Base-by-base conservation (phyloP, 2,888 invertebrate species). In the Leptopilina myrica region DNA sequence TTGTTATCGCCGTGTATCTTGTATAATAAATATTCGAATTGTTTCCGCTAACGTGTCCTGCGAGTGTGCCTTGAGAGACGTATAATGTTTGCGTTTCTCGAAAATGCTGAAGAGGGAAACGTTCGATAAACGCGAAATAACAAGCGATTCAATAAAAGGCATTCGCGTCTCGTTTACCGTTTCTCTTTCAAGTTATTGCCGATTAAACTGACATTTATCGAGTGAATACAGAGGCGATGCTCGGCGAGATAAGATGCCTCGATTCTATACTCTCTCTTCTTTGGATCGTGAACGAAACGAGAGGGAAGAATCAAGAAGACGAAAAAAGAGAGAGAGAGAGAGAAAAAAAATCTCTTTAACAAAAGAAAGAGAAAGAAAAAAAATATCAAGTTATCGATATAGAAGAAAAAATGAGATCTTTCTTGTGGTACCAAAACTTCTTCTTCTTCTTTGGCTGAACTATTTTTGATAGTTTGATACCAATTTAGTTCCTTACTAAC, bases 181-280 rank as follows among this genome's bases (percentile, higher is more conserved):
- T 73, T 73, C 73, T 73, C 73, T 73, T 26, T 56, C 14, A 56
- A 73, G 53, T 56, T 73, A 73, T 73, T 73, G 73, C 53, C 73
- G 53, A 73, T 73, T 73, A 73, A 73, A 73, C 73, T 73, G 73
- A 73, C 73, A 73, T 73, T 73, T 73, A 73, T 73, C 73, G 73
- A 73, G 73, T 73, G 73, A 73, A 73, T 73, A 73, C 73, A 20
- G 56, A 73, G 56, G 73, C 73, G 73, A 73, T 73, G 56, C 73
- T 73, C 56, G 56, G 56, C 73, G 56, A 73, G 73, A 73, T 73
- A 73, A 56, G 56, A 56, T 73, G 56, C 73, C 53, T 73, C 73
- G 53, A 33, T 73, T 73, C 33, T 33, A 3, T 53, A 53, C 56
- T 73, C 69, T 67, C 69, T 43, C 43, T 43, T 7, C 26, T 33